A percentile compares a stretch with the other conserved stretches of the same genome.
Conservation (phyloP, 2,797 vertebrate genomes). For the Eptatretus atami region DNA sequence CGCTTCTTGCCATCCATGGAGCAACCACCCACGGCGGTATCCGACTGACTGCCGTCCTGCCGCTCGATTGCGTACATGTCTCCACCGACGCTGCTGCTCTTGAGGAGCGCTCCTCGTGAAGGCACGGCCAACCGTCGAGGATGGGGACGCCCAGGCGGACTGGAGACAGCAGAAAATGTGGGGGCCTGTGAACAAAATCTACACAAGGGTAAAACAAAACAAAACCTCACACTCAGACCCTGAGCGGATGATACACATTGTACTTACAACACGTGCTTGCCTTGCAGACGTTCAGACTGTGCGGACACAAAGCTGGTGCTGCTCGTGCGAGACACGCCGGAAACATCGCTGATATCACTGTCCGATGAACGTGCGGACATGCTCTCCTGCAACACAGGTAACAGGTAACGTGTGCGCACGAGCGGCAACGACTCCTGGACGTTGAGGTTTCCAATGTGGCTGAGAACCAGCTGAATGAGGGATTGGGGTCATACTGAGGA, state of each 20-base stretch:
- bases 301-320: conserved; percentile 95
- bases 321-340: conserved; percentile 73
- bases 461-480: too few relatives aligned
- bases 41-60: conserved; percentile 81
- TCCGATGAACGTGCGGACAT: conserved; percentile 74
- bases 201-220: too few relatives aligned
- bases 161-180: too few relatives aligned
- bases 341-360: conserved; percentile 73
- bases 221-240: too few relatives aligned
- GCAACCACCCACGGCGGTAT: conserved; percentile 63
- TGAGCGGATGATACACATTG: too few relatives aligned
- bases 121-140: too few relatives aligned
- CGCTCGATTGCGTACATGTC: conserved; percentile 71
- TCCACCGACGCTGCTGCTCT: conserved; percentile 78
- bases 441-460: too few relatives aligned
- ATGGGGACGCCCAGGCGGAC: too few relatives aligned
- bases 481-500: too few relatives aligned
- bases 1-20: conserved; percentile 61
- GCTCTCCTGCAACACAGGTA: conserved; percentile 22
- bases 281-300: conserved; percentile 63
- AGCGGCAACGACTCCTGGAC: too few relatives aligned
- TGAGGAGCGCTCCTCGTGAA: conserved; percentile 11
- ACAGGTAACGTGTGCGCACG: too few relatives aligned
- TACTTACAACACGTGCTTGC: conserved; percentile 15
- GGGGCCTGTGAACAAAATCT: too few relatives aligned